These are phyloP conservation scores for Penaeus japonicus DNA, from an alignment of 1,140 invertebrate genomes.

Conservation along the genomic window DNA sequence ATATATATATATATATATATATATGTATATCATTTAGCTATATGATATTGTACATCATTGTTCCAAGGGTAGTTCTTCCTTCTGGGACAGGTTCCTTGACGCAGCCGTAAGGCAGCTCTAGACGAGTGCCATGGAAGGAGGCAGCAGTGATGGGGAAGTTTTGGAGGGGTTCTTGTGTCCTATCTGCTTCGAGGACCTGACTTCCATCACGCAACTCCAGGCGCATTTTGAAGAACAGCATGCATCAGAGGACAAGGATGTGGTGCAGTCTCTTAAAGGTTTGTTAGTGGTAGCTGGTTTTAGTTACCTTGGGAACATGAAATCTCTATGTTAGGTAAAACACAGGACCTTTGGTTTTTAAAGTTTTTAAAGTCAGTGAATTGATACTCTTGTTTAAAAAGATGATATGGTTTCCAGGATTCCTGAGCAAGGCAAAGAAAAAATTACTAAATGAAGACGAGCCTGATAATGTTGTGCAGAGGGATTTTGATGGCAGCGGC, in stretches of 20 bases:
- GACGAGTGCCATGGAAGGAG: background rate
- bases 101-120: background rate
- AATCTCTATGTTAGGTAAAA: too few species aligned
- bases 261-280: slow-evolving; percentile 90
- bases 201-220: slow-evolving; percentile 80
- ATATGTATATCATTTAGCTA: background rate
- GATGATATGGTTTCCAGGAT: slow-evolving; percentile 68
- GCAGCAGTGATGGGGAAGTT: slow-evolving; percentile 69
- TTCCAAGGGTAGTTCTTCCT: background rate
- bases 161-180: slow-evolving; percentile 93
- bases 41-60: background rate
- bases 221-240: slow-evolving; percentile 89
- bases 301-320: too few species aligned
- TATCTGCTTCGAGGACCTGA: slow-evolving; percentile 88
- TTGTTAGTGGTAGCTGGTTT: too few species aligned
- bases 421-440: slow-evolving; percentile 88
- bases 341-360: too few species aligned
- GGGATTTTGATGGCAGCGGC: background rate
- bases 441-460: slow-evolving; percentile 85
- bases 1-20: background rate
- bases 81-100: background rate
- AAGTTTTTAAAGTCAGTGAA: too few species aligned
- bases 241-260: slow-evolving; percentile 81
- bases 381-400: too few species aligned
- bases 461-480: slow-evolving; percentile 43